A percentile compares a stretch with the other conserved stretches of the same genome.
phyloP scores from a whole-genome alignment of 1,140 invertebrate genomes.

The Nephila pilipes region DNA sequence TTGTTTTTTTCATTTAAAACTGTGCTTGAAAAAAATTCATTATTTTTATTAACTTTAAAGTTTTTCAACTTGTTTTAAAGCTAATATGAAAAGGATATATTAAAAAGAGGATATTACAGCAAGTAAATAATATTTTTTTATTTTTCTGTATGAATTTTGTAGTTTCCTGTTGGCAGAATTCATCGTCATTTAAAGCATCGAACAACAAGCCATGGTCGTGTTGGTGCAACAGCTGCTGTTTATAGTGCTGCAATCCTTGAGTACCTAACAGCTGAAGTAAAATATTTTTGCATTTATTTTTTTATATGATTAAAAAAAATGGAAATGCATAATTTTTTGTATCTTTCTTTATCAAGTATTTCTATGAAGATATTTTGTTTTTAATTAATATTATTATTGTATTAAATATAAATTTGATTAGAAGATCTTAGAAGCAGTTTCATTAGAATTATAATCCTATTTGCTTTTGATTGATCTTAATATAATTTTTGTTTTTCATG shows the following conservation, averaged over 20 bases:
- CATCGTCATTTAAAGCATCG: slow-evolving; percentile 99
- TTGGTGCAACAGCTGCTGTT: slow-evolving; percentile 98
- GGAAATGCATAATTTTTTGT: neutral
- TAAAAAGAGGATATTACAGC: too few species aligned
- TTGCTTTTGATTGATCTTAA: neutral
- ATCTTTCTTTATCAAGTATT: neutral
- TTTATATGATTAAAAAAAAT: neutral
- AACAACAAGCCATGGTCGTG: slow-evolving; percentile 98
- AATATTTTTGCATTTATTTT: too few species aligned
- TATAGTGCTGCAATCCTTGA: slow-evolving; percentile 99
- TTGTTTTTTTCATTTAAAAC: too few species aligned
- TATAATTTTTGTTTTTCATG: neutral
- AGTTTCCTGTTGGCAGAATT: slow-evolving; percentile 99
- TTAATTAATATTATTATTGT: neutral
- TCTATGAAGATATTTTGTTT: neutral
- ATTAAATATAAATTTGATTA: neutral
- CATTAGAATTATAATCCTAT: neutral
- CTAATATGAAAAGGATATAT: too few species aligned
- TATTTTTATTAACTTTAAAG: too few species aligned
- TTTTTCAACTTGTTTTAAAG: too few species aligned
- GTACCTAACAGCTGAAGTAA: slow-evolving; percentile 98
- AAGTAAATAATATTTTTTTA: neutral
- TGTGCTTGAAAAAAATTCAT: too few species aligned
- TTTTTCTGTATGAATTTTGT: slow-evolving; percentile 81
- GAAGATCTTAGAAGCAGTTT: neutral